Evolutionary conservation across 2,797 vertebrate species (phyloP).

Genomic region (Melanotaenia pygmaea): DNA sequence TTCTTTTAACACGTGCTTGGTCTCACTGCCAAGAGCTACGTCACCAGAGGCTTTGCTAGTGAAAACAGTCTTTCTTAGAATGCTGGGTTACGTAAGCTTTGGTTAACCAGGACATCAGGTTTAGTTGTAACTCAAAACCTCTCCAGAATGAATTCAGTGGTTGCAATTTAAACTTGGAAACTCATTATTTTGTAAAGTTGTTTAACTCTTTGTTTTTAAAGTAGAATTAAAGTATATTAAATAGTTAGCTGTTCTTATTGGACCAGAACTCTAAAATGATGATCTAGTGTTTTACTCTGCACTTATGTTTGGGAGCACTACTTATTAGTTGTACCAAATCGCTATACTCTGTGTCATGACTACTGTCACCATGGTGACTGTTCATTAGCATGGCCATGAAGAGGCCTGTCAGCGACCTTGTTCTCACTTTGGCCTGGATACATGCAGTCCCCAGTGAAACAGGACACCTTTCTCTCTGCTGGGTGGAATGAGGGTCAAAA

Average conservation of each 20-base stretch:
- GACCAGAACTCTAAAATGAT: slow-evolving; percentile 1
- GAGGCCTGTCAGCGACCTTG: slow-evolving; percentile 54
- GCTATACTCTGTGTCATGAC: slow-evolving; percentile 52
- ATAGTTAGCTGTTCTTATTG: not conserved
- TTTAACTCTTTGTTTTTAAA: too few relatives aligned
- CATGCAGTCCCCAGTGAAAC: slow-evolving; percentile 3
- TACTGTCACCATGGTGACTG: slow-evolving; percentile 62
- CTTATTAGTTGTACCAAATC: slow-evolving; percentile 37
- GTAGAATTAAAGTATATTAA: not conserved
- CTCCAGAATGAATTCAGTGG: not conserved
- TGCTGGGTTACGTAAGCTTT: slow-evolving; percentile 31
- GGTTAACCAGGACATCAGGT: slow-evolving; percentile 5
- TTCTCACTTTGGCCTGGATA: slow-evolving; percentile 69
- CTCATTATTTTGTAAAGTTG: not conserved
- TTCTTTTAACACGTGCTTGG: slow-evolving; percentile 11
- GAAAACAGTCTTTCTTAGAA: slow-evolving; percentile 27
- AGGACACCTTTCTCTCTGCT: slow-evolving; percentile 18
- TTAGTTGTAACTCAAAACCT: slow-evolving; percentile 6
- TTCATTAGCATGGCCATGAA: slow-evolving; percentile 54
- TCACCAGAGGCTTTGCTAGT: slow-evolving; percentile 6
- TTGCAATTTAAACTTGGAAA: not conserved
- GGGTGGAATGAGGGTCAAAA: not conserved
- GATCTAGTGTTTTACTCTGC: too few relatives aligned
- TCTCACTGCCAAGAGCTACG: slow-evolving; percentile 1
- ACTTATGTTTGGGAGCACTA: not conserved